Percentiles rank a stretch among this genome's conserved stretches.
These are phyloP conservation scores for Pycnonotus jocosus DNA, from an alignment of 2,113 vertebrate genomes.

Conservation along the genomic window DNA sequence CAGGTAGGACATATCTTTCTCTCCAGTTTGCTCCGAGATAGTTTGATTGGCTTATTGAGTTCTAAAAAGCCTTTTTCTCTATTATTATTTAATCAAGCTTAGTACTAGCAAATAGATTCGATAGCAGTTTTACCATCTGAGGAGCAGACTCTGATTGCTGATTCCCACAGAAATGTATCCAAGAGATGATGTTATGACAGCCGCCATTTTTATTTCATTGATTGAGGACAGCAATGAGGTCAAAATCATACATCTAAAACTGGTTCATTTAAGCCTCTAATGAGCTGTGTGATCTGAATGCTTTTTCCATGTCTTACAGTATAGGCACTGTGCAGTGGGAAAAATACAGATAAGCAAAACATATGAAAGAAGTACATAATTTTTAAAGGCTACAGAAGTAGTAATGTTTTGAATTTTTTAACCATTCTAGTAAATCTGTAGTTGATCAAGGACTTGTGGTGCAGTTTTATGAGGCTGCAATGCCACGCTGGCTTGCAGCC, in stretches of 20 bases:
- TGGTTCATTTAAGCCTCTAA: conserved; percentile 62
- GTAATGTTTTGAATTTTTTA: conserved; percentile 2
- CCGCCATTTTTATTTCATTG: conserved; percentile 59
- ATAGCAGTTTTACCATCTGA: neutral
- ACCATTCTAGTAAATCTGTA: neutral
- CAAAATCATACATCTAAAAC: conserved; percentile 58
- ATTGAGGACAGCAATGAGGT: conserved; percentile 60
- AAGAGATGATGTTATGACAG: conserved; percentile 35
- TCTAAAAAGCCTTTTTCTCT: neutral
- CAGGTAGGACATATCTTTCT: neutral
- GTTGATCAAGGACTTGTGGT: neutral
- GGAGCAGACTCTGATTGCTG: conserved; percentile 39
- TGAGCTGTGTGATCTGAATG: conserved; percentile 56
- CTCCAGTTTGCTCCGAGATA: neutral
- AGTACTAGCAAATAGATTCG: conserved; percentile 15
- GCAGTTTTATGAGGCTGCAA: neutral
- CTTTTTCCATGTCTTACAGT: conserved; percentile 24
- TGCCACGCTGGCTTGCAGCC: neutral
- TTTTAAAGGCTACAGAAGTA: neutral
- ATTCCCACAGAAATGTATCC: conserved; percentile 2
- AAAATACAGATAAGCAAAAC: neutral
- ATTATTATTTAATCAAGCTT: conserved; percentile 51
- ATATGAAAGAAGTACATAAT: neutral
- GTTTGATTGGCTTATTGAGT: conserved; percentile 25
- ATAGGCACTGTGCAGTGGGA: neutral